These are phyloP conservation scores for Sus scrofa DNA, from an alignment of 2,113 vertebrate species.

Conservation along the genomic window T2T-Sscrofa CM000817.6:114427501-114428000, in stretches of 20 bases:
- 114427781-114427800: conserved; percentile 80
- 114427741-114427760: conserved; percentile 73
- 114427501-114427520: conserved; percentile 4
- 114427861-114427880: not conserved
- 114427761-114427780: conserved; percentile 77
- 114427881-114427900: conserved; percentile 64
- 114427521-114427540: conserved; percentile 72
- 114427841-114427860: conserved; percentile 67
- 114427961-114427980: conserved; percentile 49
- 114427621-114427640: conserved; percentile 76
- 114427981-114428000: not conserved
- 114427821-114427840: conserved; percentile 72
- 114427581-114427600: conserved; percentile 74
- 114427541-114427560: conserved; percentile 62
- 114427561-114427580: conserved; percentile 71
- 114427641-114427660: conserved; percentile 76
- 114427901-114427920: conserved; percentile 45
- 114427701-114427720: conserved; percentile 83
- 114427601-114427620: conserved; percentile 74
- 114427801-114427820: conserved; percentile 75
- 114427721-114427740: conserved; percentile 84
- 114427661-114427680: conserved; percentile 76
- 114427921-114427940: not conserved
- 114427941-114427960: not conserved
- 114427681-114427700: conserved; percentile 82